These are phyloP conservation scores for Eudemis profundana DNA, from an alignment of 2,888 invertebrate species.

Conservation along the genomic window DNA sequence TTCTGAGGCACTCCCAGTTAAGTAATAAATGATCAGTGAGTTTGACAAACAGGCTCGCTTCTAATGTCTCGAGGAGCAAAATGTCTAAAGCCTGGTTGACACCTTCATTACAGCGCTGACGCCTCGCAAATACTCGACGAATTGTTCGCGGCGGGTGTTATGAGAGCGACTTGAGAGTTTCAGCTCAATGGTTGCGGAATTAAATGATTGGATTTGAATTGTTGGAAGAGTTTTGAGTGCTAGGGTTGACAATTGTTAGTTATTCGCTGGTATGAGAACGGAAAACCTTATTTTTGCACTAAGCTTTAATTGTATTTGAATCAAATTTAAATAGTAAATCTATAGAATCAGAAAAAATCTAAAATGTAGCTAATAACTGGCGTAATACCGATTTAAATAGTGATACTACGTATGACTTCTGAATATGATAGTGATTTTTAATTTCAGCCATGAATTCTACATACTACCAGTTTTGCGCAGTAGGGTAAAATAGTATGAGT, in stretches of 20 bases:
- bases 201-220: slow-evolving; percentile 32
- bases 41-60: slow-evolving; percentile 55
- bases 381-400: too few species aligned
- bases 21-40: slow-evolving; percentile 53
- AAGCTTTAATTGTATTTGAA: too few species aligned
- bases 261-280: background rate
- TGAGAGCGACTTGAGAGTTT: slow-evolving; percentile 23
- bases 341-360: too few species aligned
- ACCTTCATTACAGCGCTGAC: slow-evolving; percentile 76
- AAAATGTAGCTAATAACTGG: too few species aligned
- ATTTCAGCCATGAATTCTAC: too few species aligned
- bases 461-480: too few species aligned
- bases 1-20: slow-evolving; percentile 46
- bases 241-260: slow-evolving; percentile 2
- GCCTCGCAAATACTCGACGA: slow-evolving; percentile 68
- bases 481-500: too few species aligned
- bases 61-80: slow-evolving; percentile 56
- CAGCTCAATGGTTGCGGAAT: slow-evolving; percentile 32
- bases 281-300: background rate
- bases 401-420: too few species aligned
- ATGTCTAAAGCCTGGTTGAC: slow-evolving; percentile 71
- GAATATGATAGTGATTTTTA: too few species aligned
- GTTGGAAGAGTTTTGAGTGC: slow-evolving; percentile 16
- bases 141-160: slow-evolving; percentile 58
- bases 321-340: too few species aligned